Conservation (phyloP, 2,888 invertebrate genomes). For the Aelia acuminata region DNA sequence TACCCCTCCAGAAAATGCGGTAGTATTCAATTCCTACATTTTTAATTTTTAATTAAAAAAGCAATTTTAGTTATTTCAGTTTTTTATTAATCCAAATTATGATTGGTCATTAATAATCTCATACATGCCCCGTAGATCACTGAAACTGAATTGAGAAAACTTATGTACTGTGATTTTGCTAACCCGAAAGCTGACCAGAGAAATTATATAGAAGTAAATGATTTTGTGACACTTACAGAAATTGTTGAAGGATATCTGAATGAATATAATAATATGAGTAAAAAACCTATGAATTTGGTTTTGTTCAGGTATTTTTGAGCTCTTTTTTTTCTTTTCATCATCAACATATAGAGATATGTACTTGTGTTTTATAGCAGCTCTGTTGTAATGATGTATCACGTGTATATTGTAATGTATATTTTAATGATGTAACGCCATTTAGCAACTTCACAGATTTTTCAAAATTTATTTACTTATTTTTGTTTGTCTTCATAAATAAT, state of each 20-base stretch:
- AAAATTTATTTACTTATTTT: too few species aligned
- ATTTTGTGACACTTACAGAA: slow-evolving; percentile 83
- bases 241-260: slow-evolving; percentile 91
- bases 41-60: slow-evolving; percentile 45
- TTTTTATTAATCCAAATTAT: neutral
- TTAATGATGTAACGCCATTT: too few species aligned
- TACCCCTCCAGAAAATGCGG: slow-evolving; percentile 61
- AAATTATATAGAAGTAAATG: slow-evolving; percentile 89
- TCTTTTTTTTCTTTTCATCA: neutral
- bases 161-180: slow-evolving; percentile 95
- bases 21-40: neutral
- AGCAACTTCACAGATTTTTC: too few species aligned
- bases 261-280: slow-evolving; percentile 95
- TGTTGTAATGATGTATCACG: too few species aligned
- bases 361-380: too few species aligned
- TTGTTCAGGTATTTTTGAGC: slow-evolving; percentile 79
- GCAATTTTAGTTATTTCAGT: neutral
- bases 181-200: slow-evolving; percentile 93
- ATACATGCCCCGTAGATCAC: slow-evolving; percentile 74
- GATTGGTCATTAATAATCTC: slow-evolving; percentile 14
- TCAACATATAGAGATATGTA: too few species aligned
- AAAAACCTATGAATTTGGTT: slow-evolving; percentile 96
- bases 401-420: too few species aligned
- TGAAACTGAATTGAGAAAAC: slow-evolving; percentile 85
- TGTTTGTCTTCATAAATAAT: too few species aligned